Evolutionary conservation across 2,888 invertebrate genomes (phyloP), one percentile per base, ranked within the genome.

Genomic region (Gari tellinella): DNA sequence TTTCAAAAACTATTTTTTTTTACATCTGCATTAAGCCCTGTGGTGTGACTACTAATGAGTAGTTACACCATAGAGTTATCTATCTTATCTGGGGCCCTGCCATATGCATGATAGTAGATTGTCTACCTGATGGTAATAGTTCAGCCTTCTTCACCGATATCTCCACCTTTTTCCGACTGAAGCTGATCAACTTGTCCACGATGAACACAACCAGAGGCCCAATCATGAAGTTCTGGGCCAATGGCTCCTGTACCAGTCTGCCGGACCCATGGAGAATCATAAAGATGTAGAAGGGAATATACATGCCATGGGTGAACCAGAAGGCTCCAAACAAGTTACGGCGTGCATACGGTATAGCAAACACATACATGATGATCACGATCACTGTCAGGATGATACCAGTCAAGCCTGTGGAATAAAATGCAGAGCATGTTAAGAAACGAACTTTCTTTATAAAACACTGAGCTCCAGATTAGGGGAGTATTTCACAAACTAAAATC

Each of bases 221-320:
- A 61, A 94, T 82, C 66, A 94, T 92, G 85, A 93, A 94, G 83
- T 93, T 93, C 78, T 93, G 93, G 69, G 94, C 93, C 70, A 93
- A 92, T 1, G 94, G 94, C 48, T 92, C 92, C 85, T 93, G 92
- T 7, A 94, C 93, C 15, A 94, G 90, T 72, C 94, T 87, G 31
- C 94, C 94, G 46, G 93, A 91, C 14, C 94, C 94, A 85, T 94
- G 94, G 41, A 94, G 87, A 53, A 94, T 87, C 90, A 94, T 93
- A 48, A 94, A 92, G 41, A 94, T 90, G 80, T 93, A 94, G 79
- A 94, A 93, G 46, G 94, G 12, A 2, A 94, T 93, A 89, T 94
- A 94, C 31, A 94, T 86, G 57, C 92, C 93, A 86, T 94, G 94
- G 0, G 94, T 93, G 40, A 92, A 89, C 94, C 94, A 94, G 90